Evolutionary conservation across 30 jellyfish, hydroid and myxozoan genomes (phyloP), one percentile per base, ranked within the genome.

Genomic region (Haliclystus octoradiatus): DNA sequence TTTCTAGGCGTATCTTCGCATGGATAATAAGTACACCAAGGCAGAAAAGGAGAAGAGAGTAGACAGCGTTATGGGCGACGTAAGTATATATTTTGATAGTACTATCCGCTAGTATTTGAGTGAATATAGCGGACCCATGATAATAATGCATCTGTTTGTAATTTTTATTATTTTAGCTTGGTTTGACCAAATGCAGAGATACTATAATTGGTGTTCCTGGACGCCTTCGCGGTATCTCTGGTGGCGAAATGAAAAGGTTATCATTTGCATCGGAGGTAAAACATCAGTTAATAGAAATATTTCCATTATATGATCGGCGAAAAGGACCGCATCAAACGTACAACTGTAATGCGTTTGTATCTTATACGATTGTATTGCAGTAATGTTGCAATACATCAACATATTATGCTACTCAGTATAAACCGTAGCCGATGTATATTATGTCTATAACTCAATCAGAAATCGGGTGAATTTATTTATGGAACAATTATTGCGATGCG

Each of bases 1-100:
- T 26, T 73, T 47, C 33, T 7, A 84, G 95, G 95, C 95, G 4
- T 50, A 68, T 53, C 73, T 84, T 27, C 75, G 95, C 24, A 77
- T 84, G 63, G 93, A 78, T 25, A 76, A 74, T 5, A 29, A 73
- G 2, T 70, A 49, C 34, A 62, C 95, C 4, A 66, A 68, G 29
- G 72, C 50, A 27, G 85, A 84, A 50, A 84, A 84, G 50, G 34
- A 64, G 19, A 81, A 72, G 3, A 50, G 88, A 34, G 95, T 85
- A 2, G 73, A 71, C 65, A 75, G 70, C 31, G 95, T 84, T 57
- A 77, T 84, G 0, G 81, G 65, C 31, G 93, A 84, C 90, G 95
- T 84, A 52, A n/a, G n/a, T n/a, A n/a, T n/a, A n/a, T n/a, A n/a
- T n/a, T n/a, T n/a, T n/a, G n/a, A n/a, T n/a, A n/a, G n/a, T n/a